Base-by-base conservation (phyloP, 2,888 invertebrate species). In the Drosophila ezoana region DNA sequence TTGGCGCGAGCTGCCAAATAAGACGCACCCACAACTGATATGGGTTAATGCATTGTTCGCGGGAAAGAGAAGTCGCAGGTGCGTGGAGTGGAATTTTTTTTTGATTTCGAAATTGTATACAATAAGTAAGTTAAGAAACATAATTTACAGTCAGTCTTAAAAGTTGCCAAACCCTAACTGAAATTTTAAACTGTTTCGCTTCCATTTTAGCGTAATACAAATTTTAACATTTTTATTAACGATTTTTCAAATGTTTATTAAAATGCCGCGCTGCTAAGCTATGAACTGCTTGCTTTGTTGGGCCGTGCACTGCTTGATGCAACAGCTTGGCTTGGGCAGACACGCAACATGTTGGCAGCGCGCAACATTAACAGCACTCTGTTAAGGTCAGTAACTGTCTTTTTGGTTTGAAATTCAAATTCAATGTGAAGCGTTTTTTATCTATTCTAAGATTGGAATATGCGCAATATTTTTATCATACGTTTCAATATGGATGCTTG, bases 311-410 rank as follows among this genome's bases (percentile, higher is more conserved):
- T 60, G 78, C 59, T 77, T 60, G 52, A n/a, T 0, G 6, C n/a
- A 54, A 56, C 59, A 51, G 41, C 35, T 38, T 38, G 14, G 16
- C 1, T 3, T 16, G 11, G n/a, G 3, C 32, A 33, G 11, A 1
- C 18, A 14, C 16, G 45, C 78, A 73, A 73, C 73, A 47, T 67
- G 75, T 63, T 73, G 43, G 72, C 38, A 6, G 41, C 59, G 40
- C 6, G 38, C n/a, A 28, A 44, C 13, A 14, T 49, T 54, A 59
- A 60, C 73, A 62, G 59, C 14, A 13, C 18, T 1, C 18, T 49
- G 57, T 57, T 20, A 40, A 9, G 6, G 6, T 14, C n/a, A 6
- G 9, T 9, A 41, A 4, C 10, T 18, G 23, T 23, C 45, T 51
- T 40, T 37, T 43, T 28, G 1, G 16, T 33, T 43, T 52, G 4